Evolutionary conservation across 2,797 vertebrate genomes (phyloP), one percentile per base, ranked within the genome.

Genomic region (Huso huso): DNA sequence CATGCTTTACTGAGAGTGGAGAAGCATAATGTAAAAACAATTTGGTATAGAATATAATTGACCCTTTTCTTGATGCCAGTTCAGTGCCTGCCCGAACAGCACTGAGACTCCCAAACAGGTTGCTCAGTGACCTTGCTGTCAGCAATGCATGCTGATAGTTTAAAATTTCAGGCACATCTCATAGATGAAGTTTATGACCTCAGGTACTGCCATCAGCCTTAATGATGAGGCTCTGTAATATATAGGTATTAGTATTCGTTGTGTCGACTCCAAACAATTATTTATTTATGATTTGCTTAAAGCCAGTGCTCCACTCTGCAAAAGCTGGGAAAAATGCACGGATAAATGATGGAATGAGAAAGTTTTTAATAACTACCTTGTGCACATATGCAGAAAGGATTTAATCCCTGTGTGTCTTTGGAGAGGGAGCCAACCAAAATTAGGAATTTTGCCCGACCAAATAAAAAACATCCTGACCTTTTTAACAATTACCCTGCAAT

Each of bases 231-330:
- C 76, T 69, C 72, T 71, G 75, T 77, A 79, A 83, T 83, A 85
- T 83, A 73, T 79, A 75, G 73, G 71, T 73, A 83, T 89, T 86
- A 81, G 83, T 85, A 88, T 89, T 89, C 87, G 83, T 75, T 76
- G 78, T 83, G 84, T 83, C 78, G 50, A 60, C 78, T 81, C 79
- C 71, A 78, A 77, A 79, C 73, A 65, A 87, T 90, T 80, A 89
- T 90, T 89, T 83, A 89, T 89, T 84, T 81, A 90, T 88, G 79
- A 59, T 63, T 77, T 58, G 82, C 82, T 87, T 75, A 74, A 75
- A 84, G 84, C 82, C 68, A 70, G 74, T 70, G 72, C 75, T 72
- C 69, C 70, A 66, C 71, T 75, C 66, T 74, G 66, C 70, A 68
- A 70, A 76, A 59, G 51, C 50, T 9, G 49, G 23, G 48, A 58